Evolutionary conservation across 1,140 invertebrate species (phyloP).

Genomic region (Diabrotica undecimpunctata): DNA sequence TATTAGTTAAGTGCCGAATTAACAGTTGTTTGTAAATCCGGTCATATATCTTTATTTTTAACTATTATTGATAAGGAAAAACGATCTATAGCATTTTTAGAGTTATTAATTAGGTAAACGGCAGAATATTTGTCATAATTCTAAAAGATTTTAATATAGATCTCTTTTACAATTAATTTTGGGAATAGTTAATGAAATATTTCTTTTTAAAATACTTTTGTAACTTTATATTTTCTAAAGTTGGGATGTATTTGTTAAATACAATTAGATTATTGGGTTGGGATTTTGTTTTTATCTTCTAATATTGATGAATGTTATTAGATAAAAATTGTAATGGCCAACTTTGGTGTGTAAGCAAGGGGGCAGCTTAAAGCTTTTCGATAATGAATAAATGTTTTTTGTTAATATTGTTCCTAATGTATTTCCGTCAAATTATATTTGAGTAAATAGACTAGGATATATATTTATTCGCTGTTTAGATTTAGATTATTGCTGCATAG

Average conservation of each 20-base stretch:
- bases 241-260: constrained; percentile 27
- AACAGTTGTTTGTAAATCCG: no score
- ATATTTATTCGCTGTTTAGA: constrained; percentile 15
- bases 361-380: constrained; percentile 44
- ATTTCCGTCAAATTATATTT: constrained; percentile 11
- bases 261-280: constrained; percentile 16
- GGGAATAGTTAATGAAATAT: neutral
- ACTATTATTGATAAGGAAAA: no score
- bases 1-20: no score
- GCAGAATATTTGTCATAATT: no score
- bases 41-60: no score
- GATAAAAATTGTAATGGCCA: constrained; percentile 24
- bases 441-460: constrained; percentile 18
- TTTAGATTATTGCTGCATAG: constrained; percentile 15
- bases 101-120: no score
- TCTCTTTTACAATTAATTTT: no score
- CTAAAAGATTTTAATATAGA: no score
- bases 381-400: constrained; percentile 14
- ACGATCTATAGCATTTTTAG: no score
- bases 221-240: constrained; percentile 7
- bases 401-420: constrained; percentile 11
- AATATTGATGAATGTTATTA: constrained; percentile 16
- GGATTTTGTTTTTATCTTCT: constrained; percentile 20
- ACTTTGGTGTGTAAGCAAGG: constrained; percentile 40
- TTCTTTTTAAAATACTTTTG: constrained; percentile 18